phyloP scores from a whole-genome alignment of 2,113 vertebrate genomes.

The Sapayoa aenigma region DNA sequence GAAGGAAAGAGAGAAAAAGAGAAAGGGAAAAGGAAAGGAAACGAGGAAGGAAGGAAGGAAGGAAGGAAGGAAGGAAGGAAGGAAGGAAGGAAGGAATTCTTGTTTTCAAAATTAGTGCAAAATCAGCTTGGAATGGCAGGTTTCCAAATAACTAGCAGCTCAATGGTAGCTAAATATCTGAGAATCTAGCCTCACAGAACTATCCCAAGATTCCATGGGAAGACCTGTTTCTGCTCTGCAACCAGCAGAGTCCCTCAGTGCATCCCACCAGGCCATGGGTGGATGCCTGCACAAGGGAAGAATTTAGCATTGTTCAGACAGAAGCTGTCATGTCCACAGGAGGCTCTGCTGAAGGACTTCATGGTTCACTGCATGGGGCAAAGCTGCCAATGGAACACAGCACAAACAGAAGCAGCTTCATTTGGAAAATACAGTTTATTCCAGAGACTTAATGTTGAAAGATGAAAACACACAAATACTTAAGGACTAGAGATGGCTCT shows the following conservation, averaged over 20 bases:
- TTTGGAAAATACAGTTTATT: slow-evolving; percentile 41
- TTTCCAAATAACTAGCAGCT: neutral
- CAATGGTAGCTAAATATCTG: neutral
- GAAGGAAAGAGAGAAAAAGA: neutral
- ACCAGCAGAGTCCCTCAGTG: neutral
- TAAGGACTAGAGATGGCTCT: neutral
- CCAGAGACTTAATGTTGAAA: neutral
- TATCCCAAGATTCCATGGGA: neutral
- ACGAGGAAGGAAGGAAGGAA: too few relatives aligned
- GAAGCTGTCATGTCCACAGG: neutral
- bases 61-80: too few relatives aligned
- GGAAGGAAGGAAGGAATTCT: neutral
- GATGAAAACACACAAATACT: neutral
- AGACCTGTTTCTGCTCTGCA: neutral
- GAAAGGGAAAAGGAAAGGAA: neutral
- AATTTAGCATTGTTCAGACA: neutral
- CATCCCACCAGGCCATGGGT: neutral
- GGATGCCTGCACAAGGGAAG: neutral
- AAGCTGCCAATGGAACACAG: slow-evolving; percentile 14
- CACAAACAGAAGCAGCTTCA: slow-evolving; percentile 17
- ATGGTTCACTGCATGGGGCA: neutral
- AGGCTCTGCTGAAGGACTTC: neutral
- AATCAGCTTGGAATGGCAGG: neutral
- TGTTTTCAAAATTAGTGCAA: neutral
- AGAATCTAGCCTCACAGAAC: neutral